Percentiles rank a stretch among this genome's conserved stretches.
phyloP scores from a whole-genome alignment of 2,797 vertebrate species.

The Protosalanx chinensis region DNA sequence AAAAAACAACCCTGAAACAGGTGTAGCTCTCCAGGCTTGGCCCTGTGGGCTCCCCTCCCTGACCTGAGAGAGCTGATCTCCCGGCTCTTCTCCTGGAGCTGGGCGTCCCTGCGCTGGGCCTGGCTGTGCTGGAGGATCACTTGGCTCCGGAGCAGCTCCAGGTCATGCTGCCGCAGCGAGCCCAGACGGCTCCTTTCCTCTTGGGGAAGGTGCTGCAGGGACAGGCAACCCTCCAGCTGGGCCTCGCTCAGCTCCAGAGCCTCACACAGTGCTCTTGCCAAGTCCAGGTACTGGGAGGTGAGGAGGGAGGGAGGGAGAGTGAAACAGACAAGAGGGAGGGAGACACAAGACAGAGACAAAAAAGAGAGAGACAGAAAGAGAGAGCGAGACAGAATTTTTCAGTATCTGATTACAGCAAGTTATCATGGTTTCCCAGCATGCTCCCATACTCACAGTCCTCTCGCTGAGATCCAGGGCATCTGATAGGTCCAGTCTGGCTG shows the following conservation, averaged over 20 bases:
- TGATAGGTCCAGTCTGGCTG: conserved; percentile 33
- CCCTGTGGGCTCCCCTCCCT: conserved; percentile 37
- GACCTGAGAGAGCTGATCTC: conserved; percentile 14
- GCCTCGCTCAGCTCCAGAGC: conserved; percentile 67
- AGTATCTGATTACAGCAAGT: neutral
- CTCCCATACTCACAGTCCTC: conserved; percentile 63
- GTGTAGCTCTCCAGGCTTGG: too few species aligned
- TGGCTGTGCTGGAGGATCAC: conserved; percentile 64
- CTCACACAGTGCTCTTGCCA: conserved; percentile 62
- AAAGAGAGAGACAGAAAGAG: neutral
- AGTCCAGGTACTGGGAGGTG: conserved; percentile 67
- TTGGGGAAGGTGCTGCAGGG: conserved; percentile 65
- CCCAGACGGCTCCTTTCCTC: conserved; percentile 58
- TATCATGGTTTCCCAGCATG: neutral
- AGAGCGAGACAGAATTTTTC: neutral
- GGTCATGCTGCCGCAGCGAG: conserved; percentile 59
- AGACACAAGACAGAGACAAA: neutral
- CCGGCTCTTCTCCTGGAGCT: conserved; percentile 55
- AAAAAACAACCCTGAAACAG: too few species aligned
- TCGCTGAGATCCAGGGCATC: conserved; percentile 68
- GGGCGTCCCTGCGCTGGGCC: conserved; percentile 64
- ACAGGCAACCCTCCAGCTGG: conserved; percentile 66
- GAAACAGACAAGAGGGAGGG: neutral
- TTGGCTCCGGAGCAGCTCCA: conserved; percentile 63
- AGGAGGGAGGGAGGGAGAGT: neutral